These are phyloP conservation scores for Abrostola tripartita DNA, from an alignment of 2,888 invertebrate genomes.

Conservation along the genomic window DNA sequence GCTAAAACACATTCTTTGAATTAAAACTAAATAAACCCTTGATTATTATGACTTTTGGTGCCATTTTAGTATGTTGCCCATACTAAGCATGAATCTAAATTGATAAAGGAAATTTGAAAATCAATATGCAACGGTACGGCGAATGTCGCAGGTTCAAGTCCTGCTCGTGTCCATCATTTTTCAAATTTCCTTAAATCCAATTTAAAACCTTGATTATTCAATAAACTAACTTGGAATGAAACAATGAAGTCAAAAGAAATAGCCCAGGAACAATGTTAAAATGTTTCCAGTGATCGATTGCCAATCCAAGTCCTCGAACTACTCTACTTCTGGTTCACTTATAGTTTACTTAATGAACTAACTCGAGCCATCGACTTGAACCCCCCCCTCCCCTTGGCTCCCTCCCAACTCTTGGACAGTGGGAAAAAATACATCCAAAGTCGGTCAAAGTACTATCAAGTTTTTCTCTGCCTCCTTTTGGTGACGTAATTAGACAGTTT, in stretches of 20 bases:
- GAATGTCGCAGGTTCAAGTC: too few species aligned
- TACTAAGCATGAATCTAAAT: too few species aligned
- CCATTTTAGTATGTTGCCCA: too few species aligned
- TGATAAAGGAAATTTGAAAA: too few species aligned
- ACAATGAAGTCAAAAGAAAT: neutral
- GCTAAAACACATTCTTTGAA: too few species aligned
- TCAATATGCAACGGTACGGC: too few species aligned
- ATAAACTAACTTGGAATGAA: neutral
- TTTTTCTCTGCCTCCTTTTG: conserved; percentile 30
- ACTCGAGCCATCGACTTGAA: conserved; percentile 34
- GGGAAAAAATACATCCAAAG: conserved; percentile 34
- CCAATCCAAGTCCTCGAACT: conserved; percentile 22
- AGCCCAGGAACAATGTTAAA: conserved; percentile 21
- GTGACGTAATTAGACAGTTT: conserved; percentile 35
- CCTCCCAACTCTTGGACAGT: conserved; percentile 43
- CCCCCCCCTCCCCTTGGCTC: conserved; percentile 40
- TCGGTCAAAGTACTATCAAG: conserved; percentile 42
- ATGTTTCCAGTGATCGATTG: conserved; percentile 41
- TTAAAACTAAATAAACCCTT: too few species aligned
- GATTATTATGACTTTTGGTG: too few species aligned
- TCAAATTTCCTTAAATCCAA: too few species aligned
- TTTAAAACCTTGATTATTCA: neutral
- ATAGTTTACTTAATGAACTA: conserved; percentile 56
- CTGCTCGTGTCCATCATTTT: too few species aligned
- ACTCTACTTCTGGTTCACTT: conserved; percentile 43